These are phyloP conservation scores for Pseudonaja textilis DNA, from an alignment of 2,113 vertebrate genomes.

Conservation along the genomic window DNA sequence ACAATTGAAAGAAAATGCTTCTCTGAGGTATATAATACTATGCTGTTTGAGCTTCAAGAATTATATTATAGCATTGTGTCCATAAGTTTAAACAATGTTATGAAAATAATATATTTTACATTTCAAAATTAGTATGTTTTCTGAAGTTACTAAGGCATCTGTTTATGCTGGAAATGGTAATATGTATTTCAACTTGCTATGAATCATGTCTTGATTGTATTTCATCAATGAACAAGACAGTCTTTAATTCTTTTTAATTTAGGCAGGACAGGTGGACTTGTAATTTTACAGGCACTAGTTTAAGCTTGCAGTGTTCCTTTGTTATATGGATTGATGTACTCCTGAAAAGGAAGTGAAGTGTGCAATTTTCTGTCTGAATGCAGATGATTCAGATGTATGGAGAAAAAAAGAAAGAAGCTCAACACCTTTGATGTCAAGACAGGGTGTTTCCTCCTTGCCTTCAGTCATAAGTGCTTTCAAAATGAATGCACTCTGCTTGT, in stretches of 20 bases:
- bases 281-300: conserved; percentile 4
- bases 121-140: conserved; percentile 22
- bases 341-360: not conserved
- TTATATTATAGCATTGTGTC: conserved; percentile 5
- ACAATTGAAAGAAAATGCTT: conserved; percentile 33
- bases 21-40: not conserved
- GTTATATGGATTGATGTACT: conserved; percentile 5
- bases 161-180: not conserved
- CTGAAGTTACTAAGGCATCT: conserved; percentile 10
- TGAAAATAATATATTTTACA: conserved; percentile 31
- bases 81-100: conserved; percentile 3
- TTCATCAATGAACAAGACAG: conserved; percentile 8
- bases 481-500: not conserved
- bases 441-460: not conserved
- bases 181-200: not conserved
- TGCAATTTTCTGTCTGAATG: not conserved
- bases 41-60: not conserved
- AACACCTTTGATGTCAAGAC: not conserved
- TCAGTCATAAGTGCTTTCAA: not conserved
- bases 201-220: conserved; percentile 18
- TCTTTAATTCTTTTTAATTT: conserved; percentile 14
- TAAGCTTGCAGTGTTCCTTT: conserved; percentile 1
- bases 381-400: not conserved
- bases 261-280: not conserved
- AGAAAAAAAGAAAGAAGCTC: not conserved